Base-by-base conservation (phyloP, 2,888 invertebrate genomes). In the Alsophila aescularia region DNA sequence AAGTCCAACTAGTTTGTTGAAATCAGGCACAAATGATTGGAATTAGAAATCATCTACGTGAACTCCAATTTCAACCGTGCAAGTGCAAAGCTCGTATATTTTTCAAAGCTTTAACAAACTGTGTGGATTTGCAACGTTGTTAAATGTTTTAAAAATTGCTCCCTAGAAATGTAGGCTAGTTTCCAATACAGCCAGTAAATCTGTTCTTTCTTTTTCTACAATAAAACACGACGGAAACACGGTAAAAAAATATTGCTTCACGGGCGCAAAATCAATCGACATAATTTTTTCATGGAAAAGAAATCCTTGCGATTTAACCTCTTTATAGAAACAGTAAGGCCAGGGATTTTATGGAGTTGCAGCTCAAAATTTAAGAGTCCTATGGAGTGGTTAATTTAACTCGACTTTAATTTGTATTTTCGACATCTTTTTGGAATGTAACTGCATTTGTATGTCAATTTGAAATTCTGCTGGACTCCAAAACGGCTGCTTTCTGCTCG, bases 221-320 rank as follows among this genome's bases (percentile, higher is more conserved):
- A 50, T 51, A 62, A 60, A 62, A 62, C 58, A 60, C 60, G 45
- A 48, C 44, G 52, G 58, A 54, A 68, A 55, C 55, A 61, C 55
- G 35, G 57, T 51, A 62, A 58, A 63, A 62, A 70, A 66, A 68
- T 69, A 73, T 72, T 50, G 58, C 54, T 59, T 48, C 60, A 62
- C 59, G 45, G 54, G 60, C 64, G 60, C 60, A 69, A 69, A 72
- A 72, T 76, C 73, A 73, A 69, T 73, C 70, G 70, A 58, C 64
- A 70, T 70, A 61, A 63, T 62, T 66, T 62, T 52, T 58, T 62
- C 56, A 74, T 70, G 64, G 71, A 75, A 76, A 72, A 60, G 66
- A 67, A 70, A 71, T 69, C 69, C 67, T 62, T 60, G 58, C 58
- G 53, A 31, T 47, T 65, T 58, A 62, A 64, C 60, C 63, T 14